These are phyloP conservation scores for Poeciliopsis retropinna DNA, from an alignment of 2,113 vertebrate species.

Conservation along the genomic window DNA sequence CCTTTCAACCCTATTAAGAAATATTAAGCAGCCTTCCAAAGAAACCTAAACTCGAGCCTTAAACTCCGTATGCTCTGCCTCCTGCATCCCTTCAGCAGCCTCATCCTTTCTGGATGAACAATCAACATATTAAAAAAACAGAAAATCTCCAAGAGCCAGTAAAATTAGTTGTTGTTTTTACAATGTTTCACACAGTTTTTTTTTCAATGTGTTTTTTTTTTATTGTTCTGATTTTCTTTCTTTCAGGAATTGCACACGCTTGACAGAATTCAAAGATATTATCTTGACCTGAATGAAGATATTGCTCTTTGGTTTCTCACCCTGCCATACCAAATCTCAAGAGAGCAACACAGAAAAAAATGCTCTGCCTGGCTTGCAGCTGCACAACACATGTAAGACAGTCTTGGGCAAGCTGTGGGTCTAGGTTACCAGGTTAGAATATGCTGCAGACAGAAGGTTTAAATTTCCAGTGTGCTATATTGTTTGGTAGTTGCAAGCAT, in stretches of 20 bases:
- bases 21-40: conserved; percentile 77
- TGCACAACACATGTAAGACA: conserved; percentile 12
- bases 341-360: conserved; percentile 24
- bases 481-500: neutral
- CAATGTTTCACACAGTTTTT: neutral
- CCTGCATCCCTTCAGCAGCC: conserved; percentile 62
- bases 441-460: conserved; percentile 11
- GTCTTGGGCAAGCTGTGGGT: conserved; percentile 39
- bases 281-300: conserved; percentile 9
- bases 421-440: conserved; percentile 4
- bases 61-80: conserved; percentile 80
- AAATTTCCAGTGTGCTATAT: neutral
- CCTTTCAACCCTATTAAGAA: conserved; percentile 82
- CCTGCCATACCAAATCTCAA: conserved; percentile 32
- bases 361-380: conserved; percentile 34
- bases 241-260: conserved; percentile 1
- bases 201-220: no score
- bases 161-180: conserved; percentile 13
- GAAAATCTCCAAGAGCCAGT: conserved; percentile 5
- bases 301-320: conserved; percentile 25
- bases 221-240: neutral
- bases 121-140: conserved; percentile 46
- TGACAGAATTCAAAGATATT: conserved; percentile 16
- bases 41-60: conserved; percentile 72
- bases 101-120: conserved; percentile 64